Conservation (phyloP, 2,888 invertebrate species). For the Andrena flavipes region DNA sequence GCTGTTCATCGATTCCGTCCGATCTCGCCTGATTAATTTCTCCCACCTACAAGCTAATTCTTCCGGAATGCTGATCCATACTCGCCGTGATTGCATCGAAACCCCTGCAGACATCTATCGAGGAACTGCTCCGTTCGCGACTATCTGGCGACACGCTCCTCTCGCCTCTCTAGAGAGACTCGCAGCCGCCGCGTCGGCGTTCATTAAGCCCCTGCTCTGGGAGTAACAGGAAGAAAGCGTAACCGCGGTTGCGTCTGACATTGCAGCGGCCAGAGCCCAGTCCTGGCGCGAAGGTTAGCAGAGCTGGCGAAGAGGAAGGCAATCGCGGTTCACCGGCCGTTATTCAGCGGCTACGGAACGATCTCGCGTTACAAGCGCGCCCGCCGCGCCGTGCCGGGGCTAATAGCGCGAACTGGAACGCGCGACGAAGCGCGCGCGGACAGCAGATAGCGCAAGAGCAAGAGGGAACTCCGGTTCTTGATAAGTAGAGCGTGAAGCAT, state of each 20-base stretch:
- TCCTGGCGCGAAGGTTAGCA: slow-evolving; percentile 17
- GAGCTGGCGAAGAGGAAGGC: slow-evolving; percentile 12
- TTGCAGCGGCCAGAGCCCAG: slow-evolving; percentile 18
- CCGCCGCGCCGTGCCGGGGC: slow-evolving; percentile 12
- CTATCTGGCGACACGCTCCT: background rate
- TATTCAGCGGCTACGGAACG: slow-evolving; percentile 40
- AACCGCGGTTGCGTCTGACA: slow-evolving; percentile 36
- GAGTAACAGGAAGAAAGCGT: slow-evolving; percentile 27
- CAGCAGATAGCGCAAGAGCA: slow-evolving; percentile 69
- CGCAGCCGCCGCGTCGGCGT: too few species aligned
- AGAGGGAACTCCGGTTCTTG: slow-evolving; percentile 76
- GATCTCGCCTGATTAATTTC: background rate
- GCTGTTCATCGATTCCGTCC: background rate
- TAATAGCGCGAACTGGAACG: slow-evolving; percentile 59
- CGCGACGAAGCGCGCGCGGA: slow-evolving; percentile 26
- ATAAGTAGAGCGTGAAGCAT: slow-evolving; percentile 83
- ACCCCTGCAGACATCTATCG: background rate
- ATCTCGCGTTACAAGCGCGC: slow-evolving; percentile 60
- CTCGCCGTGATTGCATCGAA: too few species aligned
- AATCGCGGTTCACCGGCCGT: slow-evolving; percentile 27
- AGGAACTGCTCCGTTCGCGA: slow-evolving; percentile 6
- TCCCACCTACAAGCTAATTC: background rate
- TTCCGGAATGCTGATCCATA: background rate
- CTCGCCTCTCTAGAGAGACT: too few species aligned
- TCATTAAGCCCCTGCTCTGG: too few species aligned